Evolutionary conservation across 2,888 invertebrate genomes (phyloP).

Genomic region (Notocelia uddmanniana): DNA sequence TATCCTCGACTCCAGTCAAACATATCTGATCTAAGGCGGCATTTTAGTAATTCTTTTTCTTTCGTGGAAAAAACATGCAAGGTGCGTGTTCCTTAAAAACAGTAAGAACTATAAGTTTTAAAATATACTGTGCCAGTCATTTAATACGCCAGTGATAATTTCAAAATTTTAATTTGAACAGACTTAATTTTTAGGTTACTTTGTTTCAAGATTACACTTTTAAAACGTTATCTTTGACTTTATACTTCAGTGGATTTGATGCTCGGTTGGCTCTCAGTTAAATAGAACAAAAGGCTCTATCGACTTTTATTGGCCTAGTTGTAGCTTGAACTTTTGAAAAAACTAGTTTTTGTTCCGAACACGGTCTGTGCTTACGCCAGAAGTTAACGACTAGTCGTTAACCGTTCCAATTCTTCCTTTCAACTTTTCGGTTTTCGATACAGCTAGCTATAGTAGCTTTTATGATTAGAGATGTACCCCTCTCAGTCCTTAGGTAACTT

Average conservation of each 20-base stretch:
- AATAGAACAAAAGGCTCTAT: conserved; percentile 11
- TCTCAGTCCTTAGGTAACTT: no score
- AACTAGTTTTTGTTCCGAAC: conserved; percentile 6
- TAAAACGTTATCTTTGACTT: conserved; percentile 2
- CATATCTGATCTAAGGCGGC: not conserved
- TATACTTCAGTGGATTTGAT: not conserved
- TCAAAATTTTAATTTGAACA: not conserved
- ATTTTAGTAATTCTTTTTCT: not conserved
- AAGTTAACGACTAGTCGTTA: conserved; percentile 23
- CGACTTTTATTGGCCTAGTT: conserved; percentile 9
- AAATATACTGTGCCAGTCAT: not conserved
- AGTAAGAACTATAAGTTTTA: not conserved
- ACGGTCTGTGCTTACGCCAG: conserved; percentile 9
- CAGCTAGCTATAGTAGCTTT: not conserved
- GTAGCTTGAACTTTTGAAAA: conserved; percentile 4
- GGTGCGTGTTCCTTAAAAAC: not conserved
- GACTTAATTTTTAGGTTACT: not conserved
- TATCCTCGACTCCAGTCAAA: not conserved
- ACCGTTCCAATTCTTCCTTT: conserved; percentile 10
- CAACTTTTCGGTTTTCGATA: not conserved
- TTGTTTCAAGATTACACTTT: not conserved
- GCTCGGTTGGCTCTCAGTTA: not conserved
- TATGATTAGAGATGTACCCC: not conserved
- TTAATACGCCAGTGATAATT: not conserved
- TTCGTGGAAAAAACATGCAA: not conserved